phyloP scores from a whole-genome alignment of 2,888 invertebrate species.

The Acleris literana region DNA sequence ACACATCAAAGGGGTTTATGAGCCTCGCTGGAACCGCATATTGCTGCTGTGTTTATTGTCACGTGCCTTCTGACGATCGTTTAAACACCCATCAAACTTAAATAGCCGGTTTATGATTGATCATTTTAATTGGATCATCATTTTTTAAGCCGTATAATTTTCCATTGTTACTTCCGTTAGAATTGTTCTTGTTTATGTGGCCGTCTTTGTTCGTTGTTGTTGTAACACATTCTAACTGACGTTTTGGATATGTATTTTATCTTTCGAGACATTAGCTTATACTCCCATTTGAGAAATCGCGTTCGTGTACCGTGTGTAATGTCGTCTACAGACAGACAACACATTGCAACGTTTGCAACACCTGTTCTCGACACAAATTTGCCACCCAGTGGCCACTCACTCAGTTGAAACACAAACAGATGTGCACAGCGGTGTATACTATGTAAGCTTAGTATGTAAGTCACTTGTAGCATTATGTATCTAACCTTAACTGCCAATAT shows the following conservation, averaged over 20 bases:
- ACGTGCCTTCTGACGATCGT: constrained; percentile 40
- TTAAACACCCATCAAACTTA: constrained; percentile 38
- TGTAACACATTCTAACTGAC: too few species aligned
- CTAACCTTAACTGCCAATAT: constrained; percentile 12
- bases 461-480: constrained; percentile 9
- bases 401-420: constrained; percentile 21
- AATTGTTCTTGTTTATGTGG: not conserved
- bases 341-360: constrained; percentile 11
- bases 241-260: too few species aligned
- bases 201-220: too few species aligned
- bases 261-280: too few species aligned
- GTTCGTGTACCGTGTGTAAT: not conserved
- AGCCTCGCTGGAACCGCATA: constrained; percentile 50
- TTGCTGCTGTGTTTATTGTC: constrained; percentile 47
- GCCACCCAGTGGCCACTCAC: constrained; percentile 20
- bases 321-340: constrained; percentile 5
- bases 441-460: too few species aligned
- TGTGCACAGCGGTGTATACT: constrained; percentile 22
- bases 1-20: constrained; percentile 62
- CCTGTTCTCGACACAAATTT: constrained; percentile 19
- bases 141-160: not conserved
- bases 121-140: constrained; percentile 14
- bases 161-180: not conserved
- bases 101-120: constrained; percentile 21
- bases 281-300: too few species aligned